Percentiles rank a stretch among this genome's conserved stretches.
phyloP scores from a whole-genome alignment of 2,113 vertebrate genomes.

The Thunnus thynnus region DNA sequence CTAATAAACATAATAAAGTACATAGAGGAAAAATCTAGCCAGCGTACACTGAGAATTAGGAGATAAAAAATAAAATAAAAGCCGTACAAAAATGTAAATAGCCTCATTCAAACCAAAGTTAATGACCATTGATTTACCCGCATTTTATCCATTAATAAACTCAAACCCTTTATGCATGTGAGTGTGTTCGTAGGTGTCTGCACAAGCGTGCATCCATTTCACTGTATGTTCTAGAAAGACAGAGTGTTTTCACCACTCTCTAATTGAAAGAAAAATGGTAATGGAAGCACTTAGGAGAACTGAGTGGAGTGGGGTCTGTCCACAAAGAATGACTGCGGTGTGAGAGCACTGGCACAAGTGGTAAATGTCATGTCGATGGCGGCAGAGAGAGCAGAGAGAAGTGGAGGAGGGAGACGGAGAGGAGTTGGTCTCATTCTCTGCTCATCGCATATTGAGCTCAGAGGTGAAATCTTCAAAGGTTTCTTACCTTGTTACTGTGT shows the following conservation, averaged over 20 bases:
- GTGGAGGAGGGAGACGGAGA: constrained; percentile 17
- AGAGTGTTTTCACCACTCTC: constrained; percentile 8
- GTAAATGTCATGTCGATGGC: constrained; percentile 47
- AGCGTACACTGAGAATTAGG: not conserved
- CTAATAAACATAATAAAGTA: not conserved
- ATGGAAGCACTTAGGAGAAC: constrained; percentile 41
- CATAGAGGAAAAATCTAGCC: not conserved
- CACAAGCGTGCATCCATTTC: not conserved
- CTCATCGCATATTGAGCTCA: not conserved
- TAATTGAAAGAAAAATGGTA: constrained; percentile 41
- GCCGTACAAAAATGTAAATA: no score
- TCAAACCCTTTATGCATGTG: not conserved
- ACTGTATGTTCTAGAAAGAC: not conserved
- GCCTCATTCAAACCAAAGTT: not conserved
- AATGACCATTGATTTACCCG: not conserved
- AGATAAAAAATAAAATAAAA: not conserved
- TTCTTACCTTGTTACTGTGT: constrained; percentile 22
- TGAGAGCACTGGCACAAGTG: constrained; percentile 25
- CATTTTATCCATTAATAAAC: constrained; percentile 22
- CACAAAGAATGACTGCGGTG: constrained; percentile 13
- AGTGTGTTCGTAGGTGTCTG: not conserved
- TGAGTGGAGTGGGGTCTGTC: constrained; percentile 20
- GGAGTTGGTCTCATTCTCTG: constrained; percentile 35
- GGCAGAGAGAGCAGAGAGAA: constrained; percentile 5
- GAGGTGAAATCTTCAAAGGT: constrained; percentile 29